These are phyloP conservation scores for Stenodema calcarata DNA, from an alignment of 2,888 invertebrate genomes.

Conservation along the genomic window DNA sequence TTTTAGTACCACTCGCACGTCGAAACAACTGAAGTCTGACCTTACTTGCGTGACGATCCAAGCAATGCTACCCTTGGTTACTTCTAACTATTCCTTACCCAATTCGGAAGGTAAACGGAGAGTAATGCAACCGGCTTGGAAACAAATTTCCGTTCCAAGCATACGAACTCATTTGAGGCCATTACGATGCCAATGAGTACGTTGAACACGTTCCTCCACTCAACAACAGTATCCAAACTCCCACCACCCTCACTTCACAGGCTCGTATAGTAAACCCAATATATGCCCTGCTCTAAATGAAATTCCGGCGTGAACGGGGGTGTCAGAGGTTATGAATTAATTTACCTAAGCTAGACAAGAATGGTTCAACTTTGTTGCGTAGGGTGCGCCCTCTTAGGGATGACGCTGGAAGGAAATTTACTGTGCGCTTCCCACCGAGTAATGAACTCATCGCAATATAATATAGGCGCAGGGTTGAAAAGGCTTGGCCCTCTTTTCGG, in stretches of 20 bases:
- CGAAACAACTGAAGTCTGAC: no score
- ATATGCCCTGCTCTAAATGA: constrained; percentile 49
- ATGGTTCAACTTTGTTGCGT: constrained; percentile 26
- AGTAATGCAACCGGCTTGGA: no score
- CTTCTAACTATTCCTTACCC: no score
- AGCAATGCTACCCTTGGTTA: no score
- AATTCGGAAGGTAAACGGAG: no score
- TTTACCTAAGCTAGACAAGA: constrained; percentile 49
- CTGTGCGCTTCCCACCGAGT: neutral
- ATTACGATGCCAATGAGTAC: no score
- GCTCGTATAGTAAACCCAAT: constrained; percentile 36
- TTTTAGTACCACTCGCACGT: no score
- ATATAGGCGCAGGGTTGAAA: neutral
- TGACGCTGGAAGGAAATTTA: neutral
- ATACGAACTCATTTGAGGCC: no score
- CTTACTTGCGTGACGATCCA: no score
- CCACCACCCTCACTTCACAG: neutral
- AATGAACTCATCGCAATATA: neutral
- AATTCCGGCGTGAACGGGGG: constrained; percentile 39
- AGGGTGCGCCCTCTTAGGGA: neutral
- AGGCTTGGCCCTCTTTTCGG: neutral
- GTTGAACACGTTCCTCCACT: no score
- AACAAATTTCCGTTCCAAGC: no score
- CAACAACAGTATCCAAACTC: neutral
- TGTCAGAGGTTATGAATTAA: constrained; percentile 51